Base-by-base conservation (phyloP, 2,888 invertebrate genomes). In the Mythimna vitellina region DNA sequence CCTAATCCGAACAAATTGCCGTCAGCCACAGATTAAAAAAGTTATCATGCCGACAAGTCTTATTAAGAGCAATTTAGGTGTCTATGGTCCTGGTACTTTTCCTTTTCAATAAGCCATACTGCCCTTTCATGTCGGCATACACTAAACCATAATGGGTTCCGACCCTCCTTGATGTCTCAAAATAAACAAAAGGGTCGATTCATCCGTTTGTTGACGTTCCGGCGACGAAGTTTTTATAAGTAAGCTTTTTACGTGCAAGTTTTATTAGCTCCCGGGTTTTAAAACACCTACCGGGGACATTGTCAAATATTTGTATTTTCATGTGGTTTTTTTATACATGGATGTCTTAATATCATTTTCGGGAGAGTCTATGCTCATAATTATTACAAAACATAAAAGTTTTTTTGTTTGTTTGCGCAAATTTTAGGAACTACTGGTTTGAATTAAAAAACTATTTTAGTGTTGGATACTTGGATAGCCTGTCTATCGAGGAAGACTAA, bases 111-210 rank as follows among this genome's bases (percentile, higher is more conserved):
- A 89, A 87, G 77, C 84, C 82, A 71, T 80, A 80, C 81, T 82
- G 84, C 78, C 83, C 85, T 87, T 87, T 88, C 86, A 84, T 86
- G 82, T 88, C 86, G 85, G 86, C 86, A 88, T 91, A 86, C 84
- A 87, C 79, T 85, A 88, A 88, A 83, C 89, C 88, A 85, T 91
- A 91, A 92, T 91, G 88, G 90, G 86, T 78, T 79, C 86, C 89
- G 87, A 89, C 91, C 92, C 91, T 91, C 89, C 89, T 89, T 87
- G 80, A 84, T 86, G 89, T 89, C 90, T 89, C 86, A 89, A 91
- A 90, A 92, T 90, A 93, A 92, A 92, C 92, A 93, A 92, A 89
- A 89, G 89, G 89, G 85, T 80, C 83, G 76, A 64, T 65, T 85
- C 78, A 85, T 80, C 83, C 79, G 65, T 65, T 46, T 85, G 81